Evolutionary conservation across 2,888 invertebrate species (phyloP).

Genomic region (Drosophila anceps): DNA sequence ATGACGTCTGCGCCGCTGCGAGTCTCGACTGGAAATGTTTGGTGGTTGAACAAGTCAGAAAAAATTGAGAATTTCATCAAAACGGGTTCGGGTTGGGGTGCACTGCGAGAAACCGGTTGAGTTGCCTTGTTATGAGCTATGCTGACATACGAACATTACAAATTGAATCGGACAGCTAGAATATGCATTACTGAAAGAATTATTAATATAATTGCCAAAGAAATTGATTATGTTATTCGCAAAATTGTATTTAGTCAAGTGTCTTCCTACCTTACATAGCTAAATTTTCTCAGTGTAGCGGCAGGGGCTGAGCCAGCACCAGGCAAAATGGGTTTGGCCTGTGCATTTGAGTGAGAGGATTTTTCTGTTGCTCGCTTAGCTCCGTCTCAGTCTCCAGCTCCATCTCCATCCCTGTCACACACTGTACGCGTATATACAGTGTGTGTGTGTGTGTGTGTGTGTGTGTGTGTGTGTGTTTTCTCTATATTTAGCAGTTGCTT

Average conservation of each 20-base stretch:
- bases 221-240: neutral
- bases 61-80: conserved; percentile 63
- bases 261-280: too few relatives aligned
- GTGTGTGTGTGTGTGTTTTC: conserved; percentile 13
- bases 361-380: conserved; percentile 55
- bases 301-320: conserved; percentile 38
- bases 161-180: too few relatives aligned
- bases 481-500: conserved; percentile 57
- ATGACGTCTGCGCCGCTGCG: conserved; percentile 79
- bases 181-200: too few relatives aligned
- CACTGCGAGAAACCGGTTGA: conserved; percentile 39
- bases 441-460: conserved; percentile 16
- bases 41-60: conserved; percentile 74
- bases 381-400: conserved; percentile 35
- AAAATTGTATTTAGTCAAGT: too few relatives aligned
- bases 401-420: conserved; percentile 38
- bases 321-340: conserved; percentile 73
- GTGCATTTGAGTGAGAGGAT: conserved; percentile 60
- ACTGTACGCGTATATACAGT: neutral
- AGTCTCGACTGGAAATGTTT: conserved; percentile 73
- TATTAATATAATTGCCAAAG: neutral
- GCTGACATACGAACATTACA: neutral
- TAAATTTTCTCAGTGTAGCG: conserved; percentile 41
- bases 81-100: conserved; percentile 43
- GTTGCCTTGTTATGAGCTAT: neutral